Percentiles rank a stretch among this genome's conserved stretches.
Evolutionary conservation across 2,113 vertebrate genomes (phyloP).

Genomic region (Carollia perspicillata): DNA sequence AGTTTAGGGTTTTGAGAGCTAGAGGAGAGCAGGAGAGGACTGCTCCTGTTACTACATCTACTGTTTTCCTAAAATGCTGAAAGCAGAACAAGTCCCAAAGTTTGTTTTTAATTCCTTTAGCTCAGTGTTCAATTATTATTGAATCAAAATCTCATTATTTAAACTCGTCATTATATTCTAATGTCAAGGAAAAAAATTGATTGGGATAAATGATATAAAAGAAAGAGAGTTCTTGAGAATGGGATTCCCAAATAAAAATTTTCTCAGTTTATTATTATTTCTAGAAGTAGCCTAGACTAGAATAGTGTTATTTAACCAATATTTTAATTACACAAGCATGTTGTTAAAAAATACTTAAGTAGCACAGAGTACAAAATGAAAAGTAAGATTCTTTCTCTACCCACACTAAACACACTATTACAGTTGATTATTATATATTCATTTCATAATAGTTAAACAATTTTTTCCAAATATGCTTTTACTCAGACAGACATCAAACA

Average conservation of each 20-base stretch:
- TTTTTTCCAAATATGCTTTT: slow-evolving; percentile 28
- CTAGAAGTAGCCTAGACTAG: not conserved
- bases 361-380: not conserved
- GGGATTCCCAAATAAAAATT: not conserved
- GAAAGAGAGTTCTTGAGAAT: not conserved
- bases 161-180: not conserved
- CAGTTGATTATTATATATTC: slow-evolving; percentile 42
- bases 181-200: not conserved
- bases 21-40: not conserved
- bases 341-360: not conserved
- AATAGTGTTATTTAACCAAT: not conserved
- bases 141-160: slow-evolving; percentile 5
- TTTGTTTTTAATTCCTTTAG: slow-evolving; percentile 20
- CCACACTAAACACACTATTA: not conserved
- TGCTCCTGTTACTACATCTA: not conserved
- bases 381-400: not conserved
- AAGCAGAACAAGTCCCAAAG: not conserved
- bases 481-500: slow-evolving; percentile 51
- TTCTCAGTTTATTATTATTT: not conserved
- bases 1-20: not conserved
- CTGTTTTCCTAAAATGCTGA: not conserved
- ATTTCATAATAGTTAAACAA: slow-evolving; percentile 34
- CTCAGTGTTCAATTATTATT: slow-evolving; percentile 5
- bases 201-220: not conserved
- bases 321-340: not conserved